Evolutionary conservation across 2,113 vertebrate genomes (phyloP).

Genomic region (Haemorhous mexicanus): DNA sequence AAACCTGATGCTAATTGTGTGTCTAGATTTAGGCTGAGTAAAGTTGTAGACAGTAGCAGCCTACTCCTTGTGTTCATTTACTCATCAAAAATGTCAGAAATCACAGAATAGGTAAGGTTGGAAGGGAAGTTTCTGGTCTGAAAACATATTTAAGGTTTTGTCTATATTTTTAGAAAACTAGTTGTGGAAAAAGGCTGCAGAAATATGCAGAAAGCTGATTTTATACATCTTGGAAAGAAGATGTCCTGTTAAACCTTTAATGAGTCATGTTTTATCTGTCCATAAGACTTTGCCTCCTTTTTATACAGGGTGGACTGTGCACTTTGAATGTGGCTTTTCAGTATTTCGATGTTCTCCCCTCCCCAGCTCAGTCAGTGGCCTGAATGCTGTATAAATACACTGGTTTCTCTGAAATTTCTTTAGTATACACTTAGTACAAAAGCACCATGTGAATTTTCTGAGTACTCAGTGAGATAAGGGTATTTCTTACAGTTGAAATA

Average conservation of each 20-base stretch:
- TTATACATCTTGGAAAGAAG: neutral
- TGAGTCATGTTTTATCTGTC: neutral
- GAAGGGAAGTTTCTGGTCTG: neutral
- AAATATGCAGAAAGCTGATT: neutral
- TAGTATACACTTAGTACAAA: neutral
- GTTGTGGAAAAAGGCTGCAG: neutral
- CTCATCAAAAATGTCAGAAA: neutral
- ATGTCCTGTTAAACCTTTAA: neutral
- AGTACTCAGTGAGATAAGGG: neutral
- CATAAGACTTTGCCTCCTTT: neutral
- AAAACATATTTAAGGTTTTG: neutral
- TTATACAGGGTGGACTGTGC: neutral
- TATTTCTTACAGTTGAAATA: neutral
- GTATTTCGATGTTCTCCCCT: accelerated
- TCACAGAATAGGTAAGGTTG: neutral
- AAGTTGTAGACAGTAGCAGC: neutral
- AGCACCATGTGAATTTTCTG: neutral
- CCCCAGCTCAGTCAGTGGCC: neutral
- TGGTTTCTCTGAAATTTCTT: neutral
- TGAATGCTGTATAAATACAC: neutral
- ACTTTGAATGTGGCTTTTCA: neutral
- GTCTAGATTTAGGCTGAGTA: neutral
- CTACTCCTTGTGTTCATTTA: neutral
- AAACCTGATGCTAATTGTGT: neutral
- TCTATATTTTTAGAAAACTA: neutral